Evolutionary conservation across 53 echinoderm and acorn worm species (phyloP).

Genomic region (Glandiceps talaboti): DNA sequence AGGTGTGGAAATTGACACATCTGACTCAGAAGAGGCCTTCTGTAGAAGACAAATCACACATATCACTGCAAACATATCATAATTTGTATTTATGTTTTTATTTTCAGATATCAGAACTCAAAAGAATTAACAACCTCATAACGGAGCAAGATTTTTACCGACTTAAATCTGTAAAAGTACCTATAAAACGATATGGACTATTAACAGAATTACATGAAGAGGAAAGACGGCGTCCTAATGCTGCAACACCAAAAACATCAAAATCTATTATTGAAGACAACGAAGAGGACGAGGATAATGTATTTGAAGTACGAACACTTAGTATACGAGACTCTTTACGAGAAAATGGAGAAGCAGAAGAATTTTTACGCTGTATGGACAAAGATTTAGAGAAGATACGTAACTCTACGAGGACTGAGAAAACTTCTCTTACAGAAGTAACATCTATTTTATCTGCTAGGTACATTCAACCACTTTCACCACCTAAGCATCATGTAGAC

Average conservation of each 20-base stretch:
- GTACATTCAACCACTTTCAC: slow-evolving; percentile 50
- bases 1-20: too few relatives aligned
- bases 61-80: too few relatives aligned
- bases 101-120: slow-evolving; percentile 69
- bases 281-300: slow-evolving; percentile 53
- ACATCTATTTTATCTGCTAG: slow-evolving; percentile 61
- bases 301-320: slow-evolving; percentile 33
- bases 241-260: background rate
- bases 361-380: slow-evolving; percentile 81
- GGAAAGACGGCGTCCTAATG: slow-evolving; percentile 14
- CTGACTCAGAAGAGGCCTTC: too few relatives aligned
- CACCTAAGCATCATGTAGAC: background rate
- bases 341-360: slow-evolving; percentile 47
- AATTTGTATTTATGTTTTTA: slow-evolving; percentile 2
- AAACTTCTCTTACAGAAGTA: slow-evolving; percentile 76
- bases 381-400: slow-evolving; percentile 69
- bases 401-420: slow-evolving; percentile 59
- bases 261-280: background rate
- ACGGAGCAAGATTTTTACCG: slow-evolving; percentile 85
- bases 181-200: slow-evolving; percentile 64
- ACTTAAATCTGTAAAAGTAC: slow-evolving; percentile 61
- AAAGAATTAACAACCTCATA: slow-evolving; percentile 82
- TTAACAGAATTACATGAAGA: slow-evolving; percentile 61
- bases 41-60: too few relatives aligned
- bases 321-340: slow-evolving; percentile 77